Percentiles rank a stretch among this genome's conserved stretches.
Evolutionary conservation across 2,797 vertebrate species (phyloP).

Genomic region (Coregonus sp.): DNA sequence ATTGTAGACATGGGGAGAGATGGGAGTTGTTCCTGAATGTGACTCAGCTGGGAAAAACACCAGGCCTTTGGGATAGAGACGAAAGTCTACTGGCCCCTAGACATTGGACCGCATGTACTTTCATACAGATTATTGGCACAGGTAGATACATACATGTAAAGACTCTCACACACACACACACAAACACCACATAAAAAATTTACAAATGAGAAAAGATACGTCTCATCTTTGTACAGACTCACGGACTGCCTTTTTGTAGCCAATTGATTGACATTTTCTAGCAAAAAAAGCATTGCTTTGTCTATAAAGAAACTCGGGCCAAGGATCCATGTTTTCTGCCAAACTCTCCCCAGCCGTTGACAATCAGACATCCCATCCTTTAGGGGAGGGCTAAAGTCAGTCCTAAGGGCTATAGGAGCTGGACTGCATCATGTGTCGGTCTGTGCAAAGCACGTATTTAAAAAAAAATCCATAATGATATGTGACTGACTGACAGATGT

Average conservation of each 20-base stretch:
- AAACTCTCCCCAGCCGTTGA: background rate
- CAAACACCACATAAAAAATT: background rate
- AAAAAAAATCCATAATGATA: background rate
- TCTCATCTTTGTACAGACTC: background rate
- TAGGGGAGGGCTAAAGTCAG: background rate
- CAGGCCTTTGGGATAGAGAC: background rate
- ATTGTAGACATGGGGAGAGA: slow-evolving; percentile 42
- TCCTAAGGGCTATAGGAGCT: background rate
- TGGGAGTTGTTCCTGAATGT: background rate
- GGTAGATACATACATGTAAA: background rate
- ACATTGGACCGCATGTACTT: background rate
- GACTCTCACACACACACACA: background rate
- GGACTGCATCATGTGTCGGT: background rate
- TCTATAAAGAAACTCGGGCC: background rate
- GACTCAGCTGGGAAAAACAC: background rate
- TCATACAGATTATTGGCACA: background rate
- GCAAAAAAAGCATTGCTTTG: background rate
- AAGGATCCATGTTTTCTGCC: background rate
- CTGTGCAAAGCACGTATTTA: background rate
- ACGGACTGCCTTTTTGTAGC: background rate
- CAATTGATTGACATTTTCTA: too few relatives aligned
- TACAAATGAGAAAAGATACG: too few relatives aligned
- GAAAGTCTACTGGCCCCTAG: background rate
- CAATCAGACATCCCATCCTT: background rate
- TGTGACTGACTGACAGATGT: background rate